Conservation (phyloP, 2,797 vertebrate species). For the Aphelocoma californica region DNA sequence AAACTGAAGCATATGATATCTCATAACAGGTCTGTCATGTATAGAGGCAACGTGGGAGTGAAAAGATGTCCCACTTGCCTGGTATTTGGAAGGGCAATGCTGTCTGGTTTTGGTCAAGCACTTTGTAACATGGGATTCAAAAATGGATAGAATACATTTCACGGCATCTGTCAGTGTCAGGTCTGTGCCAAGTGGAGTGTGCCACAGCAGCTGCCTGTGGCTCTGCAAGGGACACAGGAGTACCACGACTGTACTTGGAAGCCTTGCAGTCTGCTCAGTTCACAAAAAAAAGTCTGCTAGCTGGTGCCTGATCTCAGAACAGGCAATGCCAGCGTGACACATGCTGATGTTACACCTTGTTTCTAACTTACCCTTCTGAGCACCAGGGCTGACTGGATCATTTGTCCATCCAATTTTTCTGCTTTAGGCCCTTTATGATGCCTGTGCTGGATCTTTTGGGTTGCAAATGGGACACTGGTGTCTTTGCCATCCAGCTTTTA, state of each 20-base stretch:
- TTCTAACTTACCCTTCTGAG: neutral
- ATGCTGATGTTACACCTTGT: rapidly evolving
- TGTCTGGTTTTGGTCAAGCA: neutral
- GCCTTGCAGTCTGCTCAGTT: neutral
- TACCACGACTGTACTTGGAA: neutral
- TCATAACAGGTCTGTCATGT: neutral
- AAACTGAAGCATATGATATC: neutral
- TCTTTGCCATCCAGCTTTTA: neutral
- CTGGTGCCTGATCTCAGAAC: neutral
- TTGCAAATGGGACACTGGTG: neutral
- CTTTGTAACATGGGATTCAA: neutral
- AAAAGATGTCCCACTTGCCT: neutral
- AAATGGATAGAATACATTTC: neutral
- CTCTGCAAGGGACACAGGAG: neutral
- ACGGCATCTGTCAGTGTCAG: rapidly evolving
- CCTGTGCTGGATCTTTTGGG: neutral
- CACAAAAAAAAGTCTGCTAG: neutral
- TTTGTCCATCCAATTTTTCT: neutral
- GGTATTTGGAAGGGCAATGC: neutral
- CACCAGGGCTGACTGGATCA: neutral
- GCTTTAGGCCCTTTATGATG: neutral
- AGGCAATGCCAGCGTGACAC: neutral
- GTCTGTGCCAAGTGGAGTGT: neutral
- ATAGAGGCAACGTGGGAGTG: neutral
- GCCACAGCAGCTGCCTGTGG: neutral